phyloP scores from a whole-genome alignment of 2,888 invertebrate genomes.

The Drosophila dives region DNA sequence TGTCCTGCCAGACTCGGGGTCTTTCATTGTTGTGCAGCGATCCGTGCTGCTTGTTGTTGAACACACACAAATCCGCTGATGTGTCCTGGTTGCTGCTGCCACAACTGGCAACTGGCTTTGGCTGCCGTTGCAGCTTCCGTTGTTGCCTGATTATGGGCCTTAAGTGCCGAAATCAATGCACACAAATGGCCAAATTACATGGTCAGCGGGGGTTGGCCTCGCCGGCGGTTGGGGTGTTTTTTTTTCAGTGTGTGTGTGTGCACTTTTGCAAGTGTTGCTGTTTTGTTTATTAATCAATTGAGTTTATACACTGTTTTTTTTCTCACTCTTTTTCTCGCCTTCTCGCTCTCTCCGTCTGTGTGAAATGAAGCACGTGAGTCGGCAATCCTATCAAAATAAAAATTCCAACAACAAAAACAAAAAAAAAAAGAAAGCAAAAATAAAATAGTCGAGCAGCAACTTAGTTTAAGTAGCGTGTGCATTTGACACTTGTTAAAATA shows the following conservation, averaged over 20 bases:
- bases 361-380: slow-evolving; percentile 48
- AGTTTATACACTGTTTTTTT: slow-evolving; percentile 5
- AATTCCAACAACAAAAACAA: neutral
- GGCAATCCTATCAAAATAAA: slow-evolving; percentile 34
- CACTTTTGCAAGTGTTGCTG: slow-evolving; percentile 56
- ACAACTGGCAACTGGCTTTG: slow-evolving; percentile 1
- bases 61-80: slow-evolving; percentile 59
- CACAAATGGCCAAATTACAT: slow-evolving; percentile 81
- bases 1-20: neutral
- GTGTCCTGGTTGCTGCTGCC: slow-evolving; percentile 23
- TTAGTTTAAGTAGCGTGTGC: slow-evolving; percentile 85
- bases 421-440: slow-evolving; percentile 14
- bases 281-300: slow-evolving; percentile 79
- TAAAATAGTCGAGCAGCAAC: slow-evolving; percentile 27
- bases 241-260: neutral
- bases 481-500: slow-evolving; percentile 86
- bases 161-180: slow-evolving; percentile 83
- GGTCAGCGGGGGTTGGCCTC: slow-evolving; percentile 42
- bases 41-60: slow-evolving; percentile 62
- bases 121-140: slow-evolving; percentile 30
- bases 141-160: slow-evolving; percentile 76
- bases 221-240: neutral
- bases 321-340: neutral
- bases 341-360: slow-evolving; percentile 8
- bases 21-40: slow-evolving; percentile 72